Conservation (phyloP, 2,113 vertebrate species). For the Ellobius talpinus region DNA sequence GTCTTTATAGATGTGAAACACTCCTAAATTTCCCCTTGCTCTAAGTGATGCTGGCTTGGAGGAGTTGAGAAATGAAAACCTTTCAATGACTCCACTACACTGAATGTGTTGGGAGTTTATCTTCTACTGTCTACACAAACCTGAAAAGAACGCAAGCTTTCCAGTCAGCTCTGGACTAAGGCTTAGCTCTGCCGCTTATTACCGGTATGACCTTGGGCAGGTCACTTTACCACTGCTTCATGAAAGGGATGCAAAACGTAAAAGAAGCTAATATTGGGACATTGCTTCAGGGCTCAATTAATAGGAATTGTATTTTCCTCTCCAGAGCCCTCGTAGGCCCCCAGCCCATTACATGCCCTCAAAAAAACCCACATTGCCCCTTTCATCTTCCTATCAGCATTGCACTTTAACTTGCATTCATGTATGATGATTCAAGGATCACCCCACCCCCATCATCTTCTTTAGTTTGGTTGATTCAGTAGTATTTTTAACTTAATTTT, state of each 20-base stretch:
- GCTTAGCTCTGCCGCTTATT: not conserved
- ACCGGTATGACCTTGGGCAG: not conserved
- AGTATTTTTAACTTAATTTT: not conserved
- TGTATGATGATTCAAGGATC: not conserved
- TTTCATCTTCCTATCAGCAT: not conserved
- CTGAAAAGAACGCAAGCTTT: conserved; percentile 25
- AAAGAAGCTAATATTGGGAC: not conserved
- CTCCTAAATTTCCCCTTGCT: not conserved
- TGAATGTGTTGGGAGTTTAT: not conserved
- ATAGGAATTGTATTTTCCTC: not conserved
- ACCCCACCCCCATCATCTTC: not conserved
- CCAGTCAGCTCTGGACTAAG: not conserved
- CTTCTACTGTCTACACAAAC: conserved; percentile 13
- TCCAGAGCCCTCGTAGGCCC: not conserved
- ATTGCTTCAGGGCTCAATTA: not conserved
- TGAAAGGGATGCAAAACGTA: not conserved
- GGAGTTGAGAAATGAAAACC: conserved; percentile 33
- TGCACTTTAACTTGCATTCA: not conserved
- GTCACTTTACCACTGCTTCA: not conserved
- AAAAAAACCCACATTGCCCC: not conserved
- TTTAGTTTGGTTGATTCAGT: not conserved
- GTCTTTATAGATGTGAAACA: conserved; percentile 12
- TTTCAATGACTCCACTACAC: not conserved
- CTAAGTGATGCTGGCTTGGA: conserved; percentile 33
- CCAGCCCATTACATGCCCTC: not conserved